These are phyloP conservation scores for Acromyrmex heyeri DNA, from an alignment of 1,140 invertebrate genomes.

Conservation along the genomic window DNA sequence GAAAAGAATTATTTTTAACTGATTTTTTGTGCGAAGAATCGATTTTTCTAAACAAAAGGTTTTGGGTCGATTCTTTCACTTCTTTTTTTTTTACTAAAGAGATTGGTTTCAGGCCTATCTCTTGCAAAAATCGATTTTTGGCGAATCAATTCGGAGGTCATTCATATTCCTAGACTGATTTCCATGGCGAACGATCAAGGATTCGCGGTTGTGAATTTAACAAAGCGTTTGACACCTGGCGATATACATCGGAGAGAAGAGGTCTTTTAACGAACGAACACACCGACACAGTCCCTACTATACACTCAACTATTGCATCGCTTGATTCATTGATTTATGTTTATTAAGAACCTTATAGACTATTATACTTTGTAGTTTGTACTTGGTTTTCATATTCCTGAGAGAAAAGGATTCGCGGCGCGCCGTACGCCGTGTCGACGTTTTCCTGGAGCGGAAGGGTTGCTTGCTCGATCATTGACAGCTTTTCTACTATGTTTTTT, in stretches of 20 bases:
- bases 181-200: constrained; percentile 16
- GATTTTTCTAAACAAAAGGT: too few relatives aligned
- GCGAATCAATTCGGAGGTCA: too few relatives aligned
- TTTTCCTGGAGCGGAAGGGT: background rate
- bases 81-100: too few relatives aligned
- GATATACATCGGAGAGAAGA: constrained; percentile 8
- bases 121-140: too few relatives aligned
- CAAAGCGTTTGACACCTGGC: constrained; percentile 1
- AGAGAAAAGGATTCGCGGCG: constrained; percentile 78
- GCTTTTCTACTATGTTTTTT: background rate
- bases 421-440: constrained; percentile 24
- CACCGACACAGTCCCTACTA: constrained; percentile 71
- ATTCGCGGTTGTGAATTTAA: constrained; percentile 23
- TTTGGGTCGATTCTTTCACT: too few relatives aligned
- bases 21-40: too few relatives aligned
- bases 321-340: constrained; percentile 79
- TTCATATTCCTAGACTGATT: background rate
- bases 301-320: constrained; percentile 81
- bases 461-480: background rate
- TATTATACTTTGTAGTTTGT: constrained; percentile 86
- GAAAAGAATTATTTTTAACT: too few relatives aligned
- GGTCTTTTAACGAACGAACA: constrained; percentile 41
- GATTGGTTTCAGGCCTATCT: too few relatives aligned
- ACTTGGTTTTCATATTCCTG: constrained; percentile 85
- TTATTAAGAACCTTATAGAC: constrained; percentile 81